phyloP scores from a whole-genome alignment of 2,888 invertebrate species.

The Drosophila nigritarsus region DNA sequence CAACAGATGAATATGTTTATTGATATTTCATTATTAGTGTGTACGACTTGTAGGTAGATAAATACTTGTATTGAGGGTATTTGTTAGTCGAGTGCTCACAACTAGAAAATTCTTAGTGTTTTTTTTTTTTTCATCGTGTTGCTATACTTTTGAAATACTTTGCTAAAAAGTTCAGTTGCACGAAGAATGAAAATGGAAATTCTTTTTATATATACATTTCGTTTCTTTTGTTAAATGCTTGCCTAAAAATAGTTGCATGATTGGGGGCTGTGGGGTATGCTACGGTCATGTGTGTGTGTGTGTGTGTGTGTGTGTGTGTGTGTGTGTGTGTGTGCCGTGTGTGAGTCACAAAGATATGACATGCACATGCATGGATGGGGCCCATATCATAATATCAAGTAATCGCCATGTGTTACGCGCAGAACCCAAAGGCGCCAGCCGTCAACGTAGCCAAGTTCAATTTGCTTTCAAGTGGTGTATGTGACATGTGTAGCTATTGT shows the following conservation, averaged over 20 bases:
- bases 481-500: constrained; percentile 36
- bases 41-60: not conserved
- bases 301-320: constrained; percentile 9
- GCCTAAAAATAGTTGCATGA: constrained; percentile 58
- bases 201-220: constrained; percentile 35
- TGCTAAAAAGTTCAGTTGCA: constrained; percentile 39
- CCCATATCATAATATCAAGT: constrained; percentile 58
- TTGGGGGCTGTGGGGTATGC: not conserved
- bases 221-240: constrained; percentile 58
- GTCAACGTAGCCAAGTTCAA: constrained; percentile 67
- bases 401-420: constrained; percentile 69
- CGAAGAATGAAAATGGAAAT: constrained; percentile 60
- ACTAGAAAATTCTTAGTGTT: not conserved
- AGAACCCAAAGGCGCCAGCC: constrained; percentile 64
- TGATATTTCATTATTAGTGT: not conserved
- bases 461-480: constrained; percentile 65
- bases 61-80: constrained; percentile 17
- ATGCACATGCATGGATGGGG: constrained; percentile 12
- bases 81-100: not conserved
- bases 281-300: not conserved
- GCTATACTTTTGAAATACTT: constrained; percentile 17
- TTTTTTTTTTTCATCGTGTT: not conserved
- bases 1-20: not conserved
- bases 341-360: constrained; percentile 54
- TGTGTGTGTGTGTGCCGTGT: constrained; percentile 8